Evolutionary conservation across 2,113 vertebrate genomes (phyloP), one percentile per base, ranked within the genome.

Genomic region (Platycercus adscitus): DNA sequence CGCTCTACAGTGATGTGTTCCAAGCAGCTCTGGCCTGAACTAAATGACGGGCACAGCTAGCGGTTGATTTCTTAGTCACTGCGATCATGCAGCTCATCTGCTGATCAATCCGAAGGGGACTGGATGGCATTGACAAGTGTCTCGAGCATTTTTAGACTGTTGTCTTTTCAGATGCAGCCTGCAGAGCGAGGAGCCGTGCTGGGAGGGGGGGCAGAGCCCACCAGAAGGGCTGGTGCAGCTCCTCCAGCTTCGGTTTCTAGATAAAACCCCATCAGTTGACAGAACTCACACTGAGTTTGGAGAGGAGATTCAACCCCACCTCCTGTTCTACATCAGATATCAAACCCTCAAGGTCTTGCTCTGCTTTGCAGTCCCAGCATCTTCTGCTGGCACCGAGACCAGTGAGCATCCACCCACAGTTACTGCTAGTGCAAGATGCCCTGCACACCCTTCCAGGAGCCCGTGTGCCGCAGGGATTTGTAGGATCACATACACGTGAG

Each of bases 1-100:
- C 2, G 0, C 69, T 70, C 20, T 1, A 3, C 2, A 20, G 35
- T 7, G 9, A 25, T 0, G 0, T 0, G 16, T 11, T 46, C 6
- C 29, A 13, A 50, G 41, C 31, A 15, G 9, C 4, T 28, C 81
- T 77, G 76, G 71, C 75, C 88, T 23, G 11, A 60, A 5, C 64
- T 21, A 5, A 35, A 18, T 9, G 7, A 33, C 0, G 3, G 68
- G 33, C 86, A 84, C 58, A 39, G 80, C 53, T 9, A 44, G 13
- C 6, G 46, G 64, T 39, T 35, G 1, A 64, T 55, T 19, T 17
- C 77, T 60, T 26, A 26, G 82, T 28, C 86, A 46, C 52, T 14
- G 35, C 4, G 16, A 60, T 7, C 47, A 3, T 1, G 4, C 6
- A 29, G 29, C 26, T 52, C 6, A 6, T 49, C 49, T 50, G 55